Evolutionary conservation across 2,888 invertebrate genomes (phyloP), one percentile per base, ranked within the genome.

Genomic region (Drosophila nr. perissopoda): DNA sequence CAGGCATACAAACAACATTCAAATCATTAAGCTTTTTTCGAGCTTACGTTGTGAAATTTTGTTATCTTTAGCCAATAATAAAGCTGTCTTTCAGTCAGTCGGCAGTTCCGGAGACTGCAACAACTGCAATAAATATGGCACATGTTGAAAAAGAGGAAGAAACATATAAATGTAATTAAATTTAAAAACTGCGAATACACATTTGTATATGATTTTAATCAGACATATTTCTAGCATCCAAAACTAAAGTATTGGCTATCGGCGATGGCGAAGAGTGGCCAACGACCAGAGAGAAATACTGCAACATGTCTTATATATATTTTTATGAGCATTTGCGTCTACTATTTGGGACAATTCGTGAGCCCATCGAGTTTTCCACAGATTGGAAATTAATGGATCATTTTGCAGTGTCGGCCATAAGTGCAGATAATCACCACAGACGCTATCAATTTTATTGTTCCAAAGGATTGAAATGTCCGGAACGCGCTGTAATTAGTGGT

Each of bases 211-310:
- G 5, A 31, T 21, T 21, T 42, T 13, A 33, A 13, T n/a, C 18
- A 27, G 48, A 29, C 11, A 7, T n/a, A 11, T 29, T 25, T 46
- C 0, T 27, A 31, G 46, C 29, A 8, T 36, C 31, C 2, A 65
- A 58, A 40, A 27, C 46, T 0, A 42, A 70, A 40, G 59, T 78
- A 2, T 49, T 78, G 57, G 11, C 58, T 2, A 78, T 74, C 31
- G 75, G 64, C 16, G 75, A 70, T 51, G 16, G 16, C 25, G 48
- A 51, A 0, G 52, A 77, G 21, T 10, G 13, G 25, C 8, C 13
- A 48, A 13, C 38, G 54, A 2, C 21, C 8, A 13, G 2, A 13
- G 11, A 27, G 0, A 56, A 59, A n/a, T 51, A 21, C 10, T 4
- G 27, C 4, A 16, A 18, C 0, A 13, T 40, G 33, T 51, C 38